phyloP scores from a whole-genome alignment of 2,797 vertebrate genomes.

The Sarcoramphus papa region DNA sequence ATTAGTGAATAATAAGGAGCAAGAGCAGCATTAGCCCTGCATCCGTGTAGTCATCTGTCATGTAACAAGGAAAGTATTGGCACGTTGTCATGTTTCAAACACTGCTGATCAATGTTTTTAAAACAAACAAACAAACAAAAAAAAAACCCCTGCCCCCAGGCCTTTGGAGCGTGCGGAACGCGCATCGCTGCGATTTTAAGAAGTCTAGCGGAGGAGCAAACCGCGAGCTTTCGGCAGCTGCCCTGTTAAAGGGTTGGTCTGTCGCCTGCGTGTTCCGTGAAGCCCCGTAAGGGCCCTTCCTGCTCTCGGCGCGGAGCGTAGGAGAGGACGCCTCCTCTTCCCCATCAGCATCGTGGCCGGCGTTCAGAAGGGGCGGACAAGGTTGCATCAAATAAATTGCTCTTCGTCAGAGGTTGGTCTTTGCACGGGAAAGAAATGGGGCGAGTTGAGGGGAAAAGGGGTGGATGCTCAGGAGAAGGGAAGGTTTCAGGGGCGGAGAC shows the following conservation, averaged over 20 bases:
- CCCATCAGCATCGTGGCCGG: not conserved
- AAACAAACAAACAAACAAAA: not conserved
- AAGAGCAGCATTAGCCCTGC: slow-evolving; percentile 20
- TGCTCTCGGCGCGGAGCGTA: not conserved
- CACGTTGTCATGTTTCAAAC: slow-evolving; percentile 49
- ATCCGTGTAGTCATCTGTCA: not conserved
- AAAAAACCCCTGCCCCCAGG: not conserved
- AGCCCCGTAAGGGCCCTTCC: not conserved
- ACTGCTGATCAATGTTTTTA: slow-evolving; percentile 13
- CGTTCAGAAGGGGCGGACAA: not conserved
- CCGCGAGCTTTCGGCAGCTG: not conserved
- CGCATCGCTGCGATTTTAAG: no score
- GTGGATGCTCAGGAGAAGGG: not conserved
- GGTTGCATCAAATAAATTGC: not conserved
- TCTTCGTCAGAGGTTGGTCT: not conserved
- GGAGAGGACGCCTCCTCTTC: not conserved
- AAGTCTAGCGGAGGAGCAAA: no score
- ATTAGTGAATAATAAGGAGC: slow-evolving; percentile 42
- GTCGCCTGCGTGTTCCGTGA: rapidly evolving
- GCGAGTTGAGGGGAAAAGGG: not conserved
- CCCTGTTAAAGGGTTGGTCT: not conserved
- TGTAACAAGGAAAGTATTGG: slow-evolving; percentile 27
- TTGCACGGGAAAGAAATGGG: not conserved
- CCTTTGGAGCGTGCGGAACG: rapidly evolving
- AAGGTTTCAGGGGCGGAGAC: rapidly evolving